These are phyloP conservation scores for Copidosoma floridanum DNA, from an alignment of 1,140 invertebrate genomes.

Conservation along the genomic window DNA sequence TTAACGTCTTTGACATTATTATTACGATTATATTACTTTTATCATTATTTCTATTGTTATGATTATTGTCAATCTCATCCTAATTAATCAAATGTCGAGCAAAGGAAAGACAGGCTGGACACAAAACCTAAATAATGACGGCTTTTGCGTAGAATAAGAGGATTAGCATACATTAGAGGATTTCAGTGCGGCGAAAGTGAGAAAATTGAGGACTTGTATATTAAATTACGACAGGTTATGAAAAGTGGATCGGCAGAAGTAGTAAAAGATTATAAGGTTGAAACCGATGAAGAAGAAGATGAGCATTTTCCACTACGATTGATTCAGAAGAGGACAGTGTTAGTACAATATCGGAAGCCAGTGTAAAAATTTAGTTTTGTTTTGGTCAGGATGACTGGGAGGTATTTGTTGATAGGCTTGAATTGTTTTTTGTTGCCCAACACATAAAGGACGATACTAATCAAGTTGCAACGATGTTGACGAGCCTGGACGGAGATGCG, in stretches of 20 bases:
- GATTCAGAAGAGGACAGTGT: neutral
- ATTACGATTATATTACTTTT: no score
- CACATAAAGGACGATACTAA: slow-evolving; percentile 15
- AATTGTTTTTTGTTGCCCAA: slow-evolving; percentile 12
- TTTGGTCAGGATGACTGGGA: slow-evolving; percentile 21
- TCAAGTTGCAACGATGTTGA: slow-evolving; percentile 1
- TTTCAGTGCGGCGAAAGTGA: neutral
- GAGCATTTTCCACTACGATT: neutral
- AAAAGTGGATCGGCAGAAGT: neutral
- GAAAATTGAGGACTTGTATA: neutral
- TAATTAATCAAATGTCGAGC: neutral
- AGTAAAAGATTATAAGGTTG: no score
- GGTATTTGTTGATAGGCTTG: slow-evolving; percentile 13
- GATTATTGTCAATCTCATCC: no score
- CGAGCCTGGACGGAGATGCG: neutral
- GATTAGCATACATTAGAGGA: no score
- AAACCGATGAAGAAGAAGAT: neutral
- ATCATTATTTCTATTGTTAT: no score
- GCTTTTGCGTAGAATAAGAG: neutral
- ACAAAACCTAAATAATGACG: neutral
- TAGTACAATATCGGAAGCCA: neutral
- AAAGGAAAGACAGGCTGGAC: neutral
- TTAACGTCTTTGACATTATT: no score
- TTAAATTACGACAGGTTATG: neutral
- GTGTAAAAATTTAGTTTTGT: slow-evolving; percentile 15